These are phyloP conservation scores for Anagrus nilaparvatae DNA, from an alignment of 1,140 invertebrate genomes.

Conservation along the genomic window DNA sequence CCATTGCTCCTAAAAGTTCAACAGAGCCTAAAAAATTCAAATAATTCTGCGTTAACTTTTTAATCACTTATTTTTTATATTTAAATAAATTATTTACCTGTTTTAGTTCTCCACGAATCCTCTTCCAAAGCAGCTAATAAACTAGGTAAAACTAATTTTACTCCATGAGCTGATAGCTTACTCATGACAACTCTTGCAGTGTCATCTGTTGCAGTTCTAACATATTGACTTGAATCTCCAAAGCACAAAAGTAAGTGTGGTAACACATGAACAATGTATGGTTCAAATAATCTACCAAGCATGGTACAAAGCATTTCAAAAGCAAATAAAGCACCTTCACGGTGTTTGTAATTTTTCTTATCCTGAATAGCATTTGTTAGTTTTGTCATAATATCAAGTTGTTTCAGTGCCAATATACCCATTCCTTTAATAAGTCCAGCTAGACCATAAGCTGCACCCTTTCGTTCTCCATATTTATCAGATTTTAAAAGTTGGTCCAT, in stretches of 20 bases:
- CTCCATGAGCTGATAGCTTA: conserved; percentile 90
- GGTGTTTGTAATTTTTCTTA: conserved; percentile 87
- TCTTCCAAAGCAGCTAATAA: conserved; percentile 88
- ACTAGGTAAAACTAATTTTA: conserved; percentile 88
- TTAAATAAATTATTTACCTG: conserved; percentile 53
- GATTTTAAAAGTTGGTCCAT: conserved; percentile 82
- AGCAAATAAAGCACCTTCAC: conserved; percentile 94
- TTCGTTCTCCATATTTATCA: conserved; percentile 93
- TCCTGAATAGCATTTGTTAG: conserved; percentile 91
- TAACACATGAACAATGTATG: conserved; percentile 95
- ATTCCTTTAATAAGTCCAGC: conserved; percentile 90
- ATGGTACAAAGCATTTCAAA: conserved; percentile 96
- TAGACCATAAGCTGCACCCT: conserved; percentile 82
- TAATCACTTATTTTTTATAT: too few species aligned
- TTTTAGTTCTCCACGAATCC: conserved; percentile 98
- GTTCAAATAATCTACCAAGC: conserved; percentile 93
- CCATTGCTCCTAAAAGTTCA: conserved; percentile 93
- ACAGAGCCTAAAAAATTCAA: conserved; percentile 64
- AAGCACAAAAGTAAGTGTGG: conserved; percentile 92
- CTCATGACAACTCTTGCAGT: conserved; percentile 95
- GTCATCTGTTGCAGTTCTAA: conserved; percentile 85
- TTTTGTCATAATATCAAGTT: conserved; percentile 91
- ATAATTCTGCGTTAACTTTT: neutral
- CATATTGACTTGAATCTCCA: conserved; percentile 88
- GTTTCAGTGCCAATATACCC: conserved; percentile 90